Evolutionary conservation across 2,113 vertebrate species (phyloP), one percentile per base, ranked within the genome.

Genomic region (Sclerurus mexicanus): DNA sequence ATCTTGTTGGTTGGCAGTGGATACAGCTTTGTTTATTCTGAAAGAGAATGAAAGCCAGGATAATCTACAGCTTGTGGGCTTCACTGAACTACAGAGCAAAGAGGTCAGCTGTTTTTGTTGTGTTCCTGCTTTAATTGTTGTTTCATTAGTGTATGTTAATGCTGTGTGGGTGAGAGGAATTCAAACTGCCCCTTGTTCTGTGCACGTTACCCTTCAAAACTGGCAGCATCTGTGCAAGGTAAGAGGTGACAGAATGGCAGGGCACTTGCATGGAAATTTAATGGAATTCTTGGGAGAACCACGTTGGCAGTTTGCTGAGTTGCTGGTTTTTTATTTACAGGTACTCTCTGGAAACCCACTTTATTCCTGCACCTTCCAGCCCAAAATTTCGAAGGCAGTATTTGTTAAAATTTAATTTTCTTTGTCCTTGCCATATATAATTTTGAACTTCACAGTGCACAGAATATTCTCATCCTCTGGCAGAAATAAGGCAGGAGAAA

Each of bases 41-140:
- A 98, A 97, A 78, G 98, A 98, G 76, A 98, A 93, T 62, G 98
- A 98, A 95, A 98, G 46, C 46, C 98, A 98, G 94, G 98, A 98
- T 80, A 98, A 98, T 58, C 96, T 98, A 4, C 98, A 98, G 64
- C 97, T 99, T 35, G 76, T 98, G 67, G 96, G 97, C 95, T 99
- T 99, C 89, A 99, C 99, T 15, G 99, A 99, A 85, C 97, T 98
- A 28, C 98, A 96, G 40, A 98, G 99, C 94, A 98, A 98, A 97
- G 99, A 99, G 96, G 99, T 99, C 82, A 66, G 88, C 27, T 47
- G 33, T 74, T 91, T 92, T 69, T 83, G 67, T 68, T 25, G 8
- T 33, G 31, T 86, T 93, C 22, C 77, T 94, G 16, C 85, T 67
- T 81, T 85, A 87, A 74, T 69, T 60, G 25, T 73, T 71, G 11